phyloP scores from a whole-genome alignment of 2,888 invertebrate species.

The Chydorus sphaericus region DNA sequence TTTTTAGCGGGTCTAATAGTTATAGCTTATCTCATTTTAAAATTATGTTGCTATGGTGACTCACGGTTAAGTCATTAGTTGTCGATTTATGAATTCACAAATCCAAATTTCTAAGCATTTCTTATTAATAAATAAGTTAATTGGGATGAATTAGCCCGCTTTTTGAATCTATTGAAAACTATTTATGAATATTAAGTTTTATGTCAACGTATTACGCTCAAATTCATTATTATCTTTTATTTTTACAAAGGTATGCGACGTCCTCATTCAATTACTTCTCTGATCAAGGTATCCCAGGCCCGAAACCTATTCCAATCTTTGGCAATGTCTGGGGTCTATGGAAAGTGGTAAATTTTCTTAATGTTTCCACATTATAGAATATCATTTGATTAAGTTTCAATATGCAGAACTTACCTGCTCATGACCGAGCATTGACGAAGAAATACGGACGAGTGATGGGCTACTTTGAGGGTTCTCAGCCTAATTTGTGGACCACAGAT shows the following conservation, averaged over 20 bases:
- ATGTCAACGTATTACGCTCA: too few relatives aligned
- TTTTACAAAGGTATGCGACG: constrained; percentile 10
- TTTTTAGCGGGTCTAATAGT: too few relatives aligned
- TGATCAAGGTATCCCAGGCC: constrained; percentile 9
- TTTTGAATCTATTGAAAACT: too few relatives aligned
- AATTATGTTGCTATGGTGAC: too few relatives aligned
- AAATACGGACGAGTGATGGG: constrained; percentile 13
- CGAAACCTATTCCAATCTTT: constrained; percentile 7
- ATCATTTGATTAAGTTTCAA: neutral
- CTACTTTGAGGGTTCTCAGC: constrained; percentile 8
- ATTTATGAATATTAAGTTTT: too few relatives aligned
- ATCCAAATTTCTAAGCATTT: too few relatives aligned
- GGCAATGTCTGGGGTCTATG: constrained; percentile 14
- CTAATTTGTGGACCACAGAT: constrained; percentile 12
- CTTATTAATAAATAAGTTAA: too few relatives aligned
- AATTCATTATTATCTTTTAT: too few relatives aligned
- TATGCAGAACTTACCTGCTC: constrained; percentile 1
- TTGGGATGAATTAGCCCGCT: too few relatives aligned
- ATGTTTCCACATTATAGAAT: neutral
- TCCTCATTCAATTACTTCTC: constrained; percentile 5
- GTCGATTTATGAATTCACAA: too few relatives aligned
- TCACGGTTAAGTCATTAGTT: too few relatives aligned
- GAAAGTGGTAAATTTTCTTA: neutral
- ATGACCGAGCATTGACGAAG: constrained; percentile 6
- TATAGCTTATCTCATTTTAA: too few relatives aligned